A percentile compares a stretch with the other conserved stretches of the same genome.
phyloP scores from a whole-genome alignment of 2,888 invertebrate genomes.

The Apodemia mormo region DNA sequence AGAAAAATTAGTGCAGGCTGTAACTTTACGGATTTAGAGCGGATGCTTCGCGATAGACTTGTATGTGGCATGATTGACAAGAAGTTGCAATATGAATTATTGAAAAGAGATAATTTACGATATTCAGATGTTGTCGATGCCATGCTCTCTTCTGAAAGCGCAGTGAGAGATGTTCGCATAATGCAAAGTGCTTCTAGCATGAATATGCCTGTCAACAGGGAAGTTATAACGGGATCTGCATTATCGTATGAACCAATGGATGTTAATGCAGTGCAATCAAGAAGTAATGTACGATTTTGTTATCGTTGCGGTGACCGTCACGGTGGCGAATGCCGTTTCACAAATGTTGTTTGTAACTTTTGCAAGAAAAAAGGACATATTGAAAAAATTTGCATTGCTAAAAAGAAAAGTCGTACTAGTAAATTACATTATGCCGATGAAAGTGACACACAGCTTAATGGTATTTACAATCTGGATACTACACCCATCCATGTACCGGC shows the following conservation, averaged over 20 bases:
- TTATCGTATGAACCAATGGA: not conserved
- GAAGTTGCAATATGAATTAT: too few relatives aligned
- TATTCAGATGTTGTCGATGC: not conserved
- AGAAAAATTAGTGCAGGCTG: too few relatives aligned
- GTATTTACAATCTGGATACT: not conserved
- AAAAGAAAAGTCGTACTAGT: too few relatives aligned
- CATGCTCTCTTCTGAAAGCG: not conserved
- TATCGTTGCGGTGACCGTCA: conserved; percentile 35
- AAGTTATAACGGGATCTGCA: not conserved
- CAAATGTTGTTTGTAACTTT: too few relatives aligned
- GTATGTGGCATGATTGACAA: too few relatives aligned
- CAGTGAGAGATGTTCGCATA: not conserved
- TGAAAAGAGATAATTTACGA: not conserved
- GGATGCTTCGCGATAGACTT: too few relatives aligned
- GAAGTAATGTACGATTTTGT: conserved; percentile 26
- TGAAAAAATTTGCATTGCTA: too few relatives aligned
- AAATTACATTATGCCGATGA: too few relatives aligned
- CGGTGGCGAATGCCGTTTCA: conserved; percentile 32
- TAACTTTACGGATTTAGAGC: too few relatives aligned
- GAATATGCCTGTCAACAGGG: not conserved
- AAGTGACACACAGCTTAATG: not conserved
- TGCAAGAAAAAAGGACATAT: too few relatives aligned
- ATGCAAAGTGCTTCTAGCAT: not conserved
- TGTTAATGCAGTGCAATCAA: conserved; percentile 24
- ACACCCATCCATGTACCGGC: not conserved